Evolutionary conservation across 1,140 invertebrate species (phyloP).

Genomic region (Lutraria rhynchaena): DNA sequence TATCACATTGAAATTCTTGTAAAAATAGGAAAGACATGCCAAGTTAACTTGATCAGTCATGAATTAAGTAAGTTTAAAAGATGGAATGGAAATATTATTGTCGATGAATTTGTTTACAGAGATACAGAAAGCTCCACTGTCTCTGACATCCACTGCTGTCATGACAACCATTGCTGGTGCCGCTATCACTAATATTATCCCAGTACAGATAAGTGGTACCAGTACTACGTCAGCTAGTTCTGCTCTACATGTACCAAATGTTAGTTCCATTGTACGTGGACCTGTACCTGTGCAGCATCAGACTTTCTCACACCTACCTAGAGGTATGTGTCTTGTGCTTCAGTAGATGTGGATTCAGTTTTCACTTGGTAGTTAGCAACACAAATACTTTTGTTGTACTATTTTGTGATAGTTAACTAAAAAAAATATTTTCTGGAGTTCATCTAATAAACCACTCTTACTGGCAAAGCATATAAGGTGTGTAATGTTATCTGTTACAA

Average conservation of each 20-base stretch:
- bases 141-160: conserved; percentile 27
- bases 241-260: conserved; percentile 38
- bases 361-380: too few species aligned
- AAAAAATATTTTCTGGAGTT: too few species aligned
- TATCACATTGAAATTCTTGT: background rate
- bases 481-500: too few species aligned
- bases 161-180: conserved; percentile 6
- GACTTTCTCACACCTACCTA: conserved; percentile 26
- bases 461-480: too few species aligned
- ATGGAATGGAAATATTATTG: background rate
- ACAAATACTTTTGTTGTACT: too few species aligned
- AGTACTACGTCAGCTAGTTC: conserved; percentile 23
- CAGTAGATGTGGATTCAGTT: too few species aligned
- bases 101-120: conserved; percentile 13
- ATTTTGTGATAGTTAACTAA: too few species aligned
- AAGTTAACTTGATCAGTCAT: background rate
- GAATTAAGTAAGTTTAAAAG: background rate
- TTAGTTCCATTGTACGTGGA: conserved; percentile 40
- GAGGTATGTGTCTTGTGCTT: too few species aligned
- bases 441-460: too few species aligned
- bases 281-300: conserved; percentile 1
- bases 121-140: conserved; percentile 41
- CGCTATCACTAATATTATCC: conserved; percentile 42
- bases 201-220: conserved; percentile 42
- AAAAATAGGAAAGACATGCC: background rate